Evolutionary conservation across 2,888 invertebrate species (phyloP), one percentile per base, ranked within the genome.

Genomic region (Plebejus argus): DNA sequence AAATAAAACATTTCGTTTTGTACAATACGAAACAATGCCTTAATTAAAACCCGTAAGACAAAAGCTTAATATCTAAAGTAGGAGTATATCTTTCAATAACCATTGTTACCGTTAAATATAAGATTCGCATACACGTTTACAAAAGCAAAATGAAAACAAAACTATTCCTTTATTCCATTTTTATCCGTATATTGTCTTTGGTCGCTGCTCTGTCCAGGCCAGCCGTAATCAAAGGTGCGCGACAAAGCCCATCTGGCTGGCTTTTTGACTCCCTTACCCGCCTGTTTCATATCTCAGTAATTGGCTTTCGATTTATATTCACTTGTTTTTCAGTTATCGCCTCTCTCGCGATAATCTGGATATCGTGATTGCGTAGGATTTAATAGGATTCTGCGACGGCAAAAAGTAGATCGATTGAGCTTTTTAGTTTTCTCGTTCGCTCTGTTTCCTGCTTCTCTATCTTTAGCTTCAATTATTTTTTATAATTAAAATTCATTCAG

Each of bases 151-250:
- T 82, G 80, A 83, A 83, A 83, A 81, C 83, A 84, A 83, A 84
- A 83, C 84, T 83, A 83, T 83, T 83, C 82, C 83, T 84, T 86
- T 84, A 84, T 84, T 83, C 82, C 82, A 84, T 85, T 87, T 83
- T 83, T 83, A 81, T 83, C 82, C 81, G 80, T 80, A 83, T 82
- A 85, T 85, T 85, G 86, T 85, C 84, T 86, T 83, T 83, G 81
- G 81, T 78, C 76, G 78, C 79, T 80, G 80, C 79, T 81, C 81
- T 83, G 84, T 83, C 83, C 83, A 83, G 83, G 83, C 84, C 85
- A 85, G 81, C 79, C 82, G 90, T 93, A 93, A 93, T 93, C 92
- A 93, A 92, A 93, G 91, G 90, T 89, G 88, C 87, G 89, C 86
- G 85, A 91, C 91, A 91, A 92, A 92, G 90, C 87, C 89, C 85